These are phyloP conservation scores for Heteromyza rotundicornis DNA, from an alignment of 2,888 invertebrate genomes.

Conservation along the genomic window DNA sequence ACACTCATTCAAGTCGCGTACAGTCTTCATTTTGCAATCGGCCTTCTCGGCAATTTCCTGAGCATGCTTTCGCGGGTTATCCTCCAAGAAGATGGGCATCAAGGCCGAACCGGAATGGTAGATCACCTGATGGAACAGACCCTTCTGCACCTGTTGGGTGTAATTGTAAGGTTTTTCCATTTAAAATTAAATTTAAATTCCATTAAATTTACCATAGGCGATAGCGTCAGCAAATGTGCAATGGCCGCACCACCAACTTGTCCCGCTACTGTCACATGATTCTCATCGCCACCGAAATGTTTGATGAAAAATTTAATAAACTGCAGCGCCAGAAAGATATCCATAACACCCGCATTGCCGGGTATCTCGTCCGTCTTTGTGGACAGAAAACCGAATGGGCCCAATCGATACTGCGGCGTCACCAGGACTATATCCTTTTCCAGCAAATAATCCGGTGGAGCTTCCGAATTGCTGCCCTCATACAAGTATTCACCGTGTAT, in stretches of 20 bases:
- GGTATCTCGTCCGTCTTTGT: constrained; percentile 64
- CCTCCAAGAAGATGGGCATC: constrained; percentile 65
- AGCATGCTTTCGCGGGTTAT: constrained; percentile 59
- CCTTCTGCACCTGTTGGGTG: constrained; percentile 46
- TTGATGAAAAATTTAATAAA: constrained; percentile 64
- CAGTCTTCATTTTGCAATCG: constrained; percentile 50
- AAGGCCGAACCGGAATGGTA: constrained; percentile 65
- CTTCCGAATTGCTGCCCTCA: constrained; percentile 58
- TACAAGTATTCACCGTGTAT: constrained; percentile 62
- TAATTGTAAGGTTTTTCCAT: background rate
- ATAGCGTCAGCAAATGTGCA: constrained; percentile 62
- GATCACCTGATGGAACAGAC: constrained; percentile 64
- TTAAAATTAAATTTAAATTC: background rate
- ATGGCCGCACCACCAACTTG: constrained; percentile 66
- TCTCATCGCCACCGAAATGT: constrained; percentile 65
- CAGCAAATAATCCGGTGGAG: constrained; percentile 60
- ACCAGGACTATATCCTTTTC: constrained; percentile 65
- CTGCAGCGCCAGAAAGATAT: constrained; percentile 64
- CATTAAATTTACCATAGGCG: constrained; percentile 60
- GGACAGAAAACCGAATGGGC: constrained; percentile 65
- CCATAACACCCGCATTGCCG: constrained; percentile 66
- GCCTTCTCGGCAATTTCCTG: constrained; percentile 56
- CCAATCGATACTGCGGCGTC: constrained; percentile 64
- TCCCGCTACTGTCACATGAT: constrained; percentile 64
- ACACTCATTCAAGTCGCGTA: constrained; percentile 51